Evolutionary conservation across 1,140 invertebrate genomes (phyloP), one percentile per base, ranked within the genome.

Genomic region (Octopus sinensis): DNA sequence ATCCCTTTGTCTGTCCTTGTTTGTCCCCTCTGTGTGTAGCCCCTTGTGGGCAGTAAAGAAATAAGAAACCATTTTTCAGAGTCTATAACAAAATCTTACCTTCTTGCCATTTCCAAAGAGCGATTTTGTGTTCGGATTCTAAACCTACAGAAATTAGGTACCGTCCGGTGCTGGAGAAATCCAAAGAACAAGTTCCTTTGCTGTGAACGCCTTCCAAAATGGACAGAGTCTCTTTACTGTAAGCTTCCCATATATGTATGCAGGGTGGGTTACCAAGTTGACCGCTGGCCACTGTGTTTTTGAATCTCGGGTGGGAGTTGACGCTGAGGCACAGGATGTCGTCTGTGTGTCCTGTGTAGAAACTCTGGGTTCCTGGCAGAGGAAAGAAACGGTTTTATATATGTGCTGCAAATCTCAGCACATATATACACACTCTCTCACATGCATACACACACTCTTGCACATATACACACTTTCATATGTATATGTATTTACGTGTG

Each of bases 91-190:
- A 43, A 75, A 12, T 81, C 84, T 56, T 79, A 89, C 90, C 89
- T 84, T 91, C 90, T 81, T 91, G 87, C 91, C 91, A 91, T 83
- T 88, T 87, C 90, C 90, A 91, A 3, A 91, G 89, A 79, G 84
- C 85, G 10, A 91, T 81, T 78, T 87, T 86, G 81, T 91, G 88
- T 43, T 90, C 87, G 54, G 86, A 86, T 83, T 90, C 90, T 68
- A 91, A 75, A 10, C 88, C 90, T 17, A 91, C 90, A 23, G 88
- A 87, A 54, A 91, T 79, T 53, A 91, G 80, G 62, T 89, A 86
- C 83, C 91, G 90, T 5, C 91, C 91, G 73, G 87, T 89, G 81
- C 90, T 90, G 0, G 91, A 91, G 85, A 91, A 91, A 79, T 89
- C 87, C 5, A 91, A 82, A 17, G 88, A 87, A 81, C 89, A 90